These are phyloP conservation scores for Argyrosomus regius DNA, from an alignment of 2,797 vertebrate genomes.

Conservation along the genomic window DNA sequence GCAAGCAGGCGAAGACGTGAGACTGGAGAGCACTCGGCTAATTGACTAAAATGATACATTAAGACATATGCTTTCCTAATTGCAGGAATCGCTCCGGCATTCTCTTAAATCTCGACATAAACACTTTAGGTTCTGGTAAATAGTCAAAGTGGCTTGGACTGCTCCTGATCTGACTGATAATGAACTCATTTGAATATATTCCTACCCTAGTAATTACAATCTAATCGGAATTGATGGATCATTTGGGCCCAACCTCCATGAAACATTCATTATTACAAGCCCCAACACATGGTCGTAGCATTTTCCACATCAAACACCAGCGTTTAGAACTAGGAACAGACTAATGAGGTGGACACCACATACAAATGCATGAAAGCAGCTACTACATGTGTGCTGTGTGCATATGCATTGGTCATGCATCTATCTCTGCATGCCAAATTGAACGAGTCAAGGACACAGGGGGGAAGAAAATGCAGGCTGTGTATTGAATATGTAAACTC, in stretches of 20 bases:
- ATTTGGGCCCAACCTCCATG: constrained; percentile 79
- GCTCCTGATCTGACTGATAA: constrained; percentile 74
- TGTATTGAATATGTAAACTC: not conserved
- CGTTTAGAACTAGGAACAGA: constrained; percentile 63
- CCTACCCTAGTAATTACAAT: constrained; percentile 75
- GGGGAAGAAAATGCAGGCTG: not conserved
- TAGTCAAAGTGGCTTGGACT: constrained; percentile 48
- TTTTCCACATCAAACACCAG: constrained; percentile 77
- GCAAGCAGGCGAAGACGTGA: constrained; percentile 9
- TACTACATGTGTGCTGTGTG: constrained; percentile 22
- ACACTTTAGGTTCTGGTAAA: constrained; percentile 61
- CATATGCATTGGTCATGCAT: constrained; percentile 4
- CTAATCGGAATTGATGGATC: constrained; percentile 83
- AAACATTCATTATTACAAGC: constrained; percentile 81
- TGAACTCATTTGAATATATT: constrained; percentile 78
- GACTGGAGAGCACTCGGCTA: constrained; percentile 53
- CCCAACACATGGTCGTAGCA: constrained; percentile 69
- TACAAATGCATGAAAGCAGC: constrained; percentile 52
- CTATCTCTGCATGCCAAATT: not conserved
- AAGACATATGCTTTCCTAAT: constrained; percentile 50
- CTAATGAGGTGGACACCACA: constrained; percentile 67
- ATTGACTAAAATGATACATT: constrained; percentile 68
- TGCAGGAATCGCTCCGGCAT: constrained; percentile 45
- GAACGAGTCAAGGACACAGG: constrained; percentile 21
- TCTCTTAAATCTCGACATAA: constrained; percentile 59